Conservation (phyloP, 2,113 vertebrate species). For the Ceuthmochares aereus region DNA sequence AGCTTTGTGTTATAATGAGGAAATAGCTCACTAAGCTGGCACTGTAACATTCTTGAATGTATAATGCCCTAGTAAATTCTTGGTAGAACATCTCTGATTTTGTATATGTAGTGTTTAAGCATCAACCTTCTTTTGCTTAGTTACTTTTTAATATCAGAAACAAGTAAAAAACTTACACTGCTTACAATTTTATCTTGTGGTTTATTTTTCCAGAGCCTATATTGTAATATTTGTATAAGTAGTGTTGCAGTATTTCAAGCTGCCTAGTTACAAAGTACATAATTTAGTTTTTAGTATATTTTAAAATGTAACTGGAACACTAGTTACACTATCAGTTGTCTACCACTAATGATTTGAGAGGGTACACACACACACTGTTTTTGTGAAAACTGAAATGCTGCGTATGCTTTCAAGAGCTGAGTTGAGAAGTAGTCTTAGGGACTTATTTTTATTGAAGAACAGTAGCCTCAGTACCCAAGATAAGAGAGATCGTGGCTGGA, state of each 20-base stretch:
- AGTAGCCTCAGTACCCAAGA: fast-evolving
- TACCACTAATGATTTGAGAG: background rate
- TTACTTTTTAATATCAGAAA: background rate
- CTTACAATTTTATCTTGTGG: background rate
- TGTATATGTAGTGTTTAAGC: background rate
- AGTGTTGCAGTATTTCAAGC: background rate
- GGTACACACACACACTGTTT: background rate
- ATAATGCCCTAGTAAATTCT: background rate
- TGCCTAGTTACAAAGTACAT: background rate
- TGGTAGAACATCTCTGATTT: background rate
- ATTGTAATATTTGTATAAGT: background rate
- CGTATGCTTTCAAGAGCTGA: background rate
- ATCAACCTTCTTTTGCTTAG: background rate
- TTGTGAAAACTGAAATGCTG: background rate
- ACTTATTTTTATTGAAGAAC: background rate
- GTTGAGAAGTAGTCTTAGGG: background rate
- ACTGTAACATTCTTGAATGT: background rate
- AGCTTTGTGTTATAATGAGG: background rate
- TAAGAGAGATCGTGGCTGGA: background rate
- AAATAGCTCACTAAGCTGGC: background rate
- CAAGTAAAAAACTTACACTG: background rate
- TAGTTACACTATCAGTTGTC: too few relatives aligned
- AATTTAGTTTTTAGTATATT: background rate
- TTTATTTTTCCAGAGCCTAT: background rate
- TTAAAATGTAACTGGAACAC: background rate